Evolutionary conservation across 2,797 vertebrate species (phyloP).

Genomic region (Pseudomugil gertrudae): DNA sequence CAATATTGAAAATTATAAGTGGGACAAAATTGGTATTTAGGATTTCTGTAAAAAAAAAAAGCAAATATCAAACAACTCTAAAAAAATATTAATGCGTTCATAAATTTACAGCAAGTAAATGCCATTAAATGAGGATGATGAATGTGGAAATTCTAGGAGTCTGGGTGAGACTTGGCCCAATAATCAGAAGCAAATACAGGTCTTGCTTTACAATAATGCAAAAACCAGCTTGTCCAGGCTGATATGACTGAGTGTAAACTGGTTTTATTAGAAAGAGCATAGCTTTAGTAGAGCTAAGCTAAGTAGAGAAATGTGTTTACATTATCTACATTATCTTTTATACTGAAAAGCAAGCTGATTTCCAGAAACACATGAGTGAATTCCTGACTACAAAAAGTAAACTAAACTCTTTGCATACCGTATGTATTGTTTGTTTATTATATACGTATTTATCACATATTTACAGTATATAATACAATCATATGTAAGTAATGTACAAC

Average conservation of each 20-base stretch:
- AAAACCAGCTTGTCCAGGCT: too few species aligned
- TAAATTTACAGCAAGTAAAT: background rate
- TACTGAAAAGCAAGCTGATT: too few species aligned
- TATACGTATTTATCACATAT: background rate
- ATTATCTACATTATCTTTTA: too few species aligned
- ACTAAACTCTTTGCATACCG: background rate
- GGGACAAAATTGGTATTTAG: too few species aligned
- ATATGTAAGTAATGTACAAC: background rate
- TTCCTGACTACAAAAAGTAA: background rate
- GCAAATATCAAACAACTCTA: too few species aligned
- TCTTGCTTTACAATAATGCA: background rate
- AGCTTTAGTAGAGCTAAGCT: background rate
- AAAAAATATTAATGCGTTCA: background rate
- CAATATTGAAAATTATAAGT: too few species aligned
- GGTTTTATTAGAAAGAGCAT: too few species aligned
- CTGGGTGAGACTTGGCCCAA: background rate
- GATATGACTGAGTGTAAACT: background rate
- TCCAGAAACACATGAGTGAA: too few species aligned
- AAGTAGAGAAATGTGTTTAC: background rate
- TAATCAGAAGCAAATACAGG: background rate
- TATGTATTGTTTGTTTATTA: background rate
- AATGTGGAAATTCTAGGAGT: background rate
- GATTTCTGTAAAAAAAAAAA: too few species aligned
- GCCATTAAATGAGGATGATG: background rate
- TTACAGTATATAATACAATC: background rate